Conservation (phyloP, 1,140 invertebrate genomes). For the Holcopasites calliopsidis region DNA sequence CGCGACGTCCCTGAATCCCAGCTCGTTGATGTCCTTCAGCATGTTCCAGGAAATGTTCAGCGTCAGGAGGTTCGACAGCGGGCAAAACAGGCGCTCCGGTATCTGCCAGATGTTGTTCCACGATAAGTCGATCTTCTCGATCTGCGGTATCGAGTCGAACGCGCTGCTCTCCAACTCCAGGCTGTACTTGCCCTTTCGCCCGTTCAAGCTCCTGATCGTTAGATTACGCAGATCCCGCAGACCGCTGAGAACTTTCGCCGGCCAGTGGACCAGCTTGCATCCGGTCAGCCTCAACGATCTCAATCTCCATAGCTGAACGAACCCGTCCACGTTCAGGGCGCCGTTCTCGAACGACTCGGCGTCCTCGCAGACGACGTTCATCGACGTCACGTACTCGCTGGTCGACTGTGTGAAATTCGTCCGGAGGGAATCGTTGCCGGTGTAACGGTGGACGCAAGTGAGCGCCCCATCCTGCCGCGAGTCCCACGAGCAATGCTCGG, state of each 20-base stretch:
- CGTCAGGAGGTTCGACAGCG: conserved; percentile 86
- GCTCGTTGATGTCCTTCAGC: conserved; percentile 89
- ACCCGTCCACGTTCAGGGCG: conserved; percentile 84
- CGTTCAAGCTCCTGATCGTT: conserved; percentile 89
- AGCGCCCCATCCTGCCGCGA: conserved; percentile 86
- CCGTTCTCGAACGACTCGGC: conserved; percentile 40
- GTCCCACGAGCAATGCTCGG: conserved; percentile 89
- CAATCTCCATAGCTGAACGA: conserved; percentile 88
- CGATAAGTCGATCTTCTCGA: conserved; percentile 91
- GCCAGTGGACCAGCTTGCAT: conserved; percentile 89
- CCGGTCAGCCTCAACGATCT: conserved; percentile 89
- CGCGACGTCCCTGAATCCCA: conserved; percentile 86
- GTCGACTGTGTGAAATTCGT: conserved; percentile 93
- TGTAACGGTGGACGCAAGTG: conserved; percentile 87
- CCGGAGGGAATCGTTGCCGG: conserved; percentile 89
- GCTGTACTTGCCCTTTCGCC: conserved; percentile 87
- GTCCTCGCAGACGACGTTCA: conserved; percentile 87
- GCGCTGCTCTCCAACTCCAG: conserved; percentile 88
- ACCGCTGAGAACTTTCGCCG: conserved; percentile 86
- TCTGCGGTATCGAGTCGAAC: conserved; percentile 85
- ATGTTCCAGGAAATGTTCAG: conserved; percentile 92
- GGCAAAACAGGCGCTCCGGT: conserved; percentile 91
- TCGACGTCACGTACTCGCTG: conserved; percentile 89
- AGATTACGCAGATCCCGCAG: conserved; percentile 88
- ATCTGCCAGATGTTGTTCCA: conserved; percentile 94